Percentiles rank a stretch among this genome's conserved stretches.
Conservation (phyloP, 1,140 invertebrate genomes). For the Limonius californicus region DNA sequence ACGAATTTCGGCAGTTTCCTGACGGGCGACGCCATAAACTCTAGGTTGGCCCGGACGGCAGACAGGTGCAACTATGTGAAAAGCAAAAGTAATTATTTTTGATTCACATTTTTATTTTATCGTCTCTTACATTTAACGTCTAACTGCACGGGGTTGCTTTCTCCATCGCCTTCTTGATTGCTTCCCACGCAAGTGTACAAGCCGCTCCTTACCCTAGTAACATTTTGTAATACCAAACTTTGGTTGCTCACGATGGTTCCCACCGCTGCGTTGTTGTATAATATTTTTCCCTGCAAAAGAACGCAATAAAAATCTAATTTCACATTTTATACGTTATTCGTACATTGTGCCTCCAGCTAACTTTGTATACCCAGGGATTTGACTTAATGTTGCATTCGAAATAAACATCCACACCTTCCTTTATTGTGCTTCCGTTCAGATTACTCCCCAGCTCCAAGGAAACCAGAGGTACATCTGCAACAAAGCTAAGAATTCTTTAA, state of each 20-base stretch:
- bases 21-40: conserved; percentile 71
- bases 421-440: conserved; percentile 70
- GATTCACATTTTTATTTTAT: not conserved
- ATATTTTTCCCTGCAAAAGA: conserved; percentile 57
- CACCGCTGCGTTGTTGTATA: conserved; percentile 68
- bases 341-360: conserved; percentile 81
- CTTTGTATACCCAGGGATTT: conserved; percentile 82
- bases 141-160: conserved; percentile 74
- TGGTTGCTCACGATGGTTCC: conserved; percentile 85
- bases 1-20: conserved; percentile 69
- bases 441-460: conserved; percentile 74
- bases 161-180: conserved; percentile 80
- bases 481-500: too few species aligned
- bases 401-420: conserved; percentile 85
- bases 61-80: conserved; percentile 62
- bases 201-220: conserved; percentile 69
- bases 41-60: conserved; percentile 63
- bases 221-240: conserved; percentile 76
- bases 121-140: conserved; percentile 81
- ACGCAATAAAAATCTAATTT: not conserved
- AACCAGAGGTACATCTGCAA: conserved; percentile 76
- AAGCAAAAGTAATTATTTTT: not conserved
- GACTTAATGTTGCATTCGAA: conserved; percentile 87
- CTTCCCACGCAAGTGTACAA: conserved; percentile 80
- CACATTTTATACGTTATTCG: conserved; percentile 47